A percentile compares a stretch with the other conserved stretches of the same genome.
Evolutionary conservation across 2,797 vertebrate genomes (phyloP).

Genomic region (Eulemur coronatus): DNA sequence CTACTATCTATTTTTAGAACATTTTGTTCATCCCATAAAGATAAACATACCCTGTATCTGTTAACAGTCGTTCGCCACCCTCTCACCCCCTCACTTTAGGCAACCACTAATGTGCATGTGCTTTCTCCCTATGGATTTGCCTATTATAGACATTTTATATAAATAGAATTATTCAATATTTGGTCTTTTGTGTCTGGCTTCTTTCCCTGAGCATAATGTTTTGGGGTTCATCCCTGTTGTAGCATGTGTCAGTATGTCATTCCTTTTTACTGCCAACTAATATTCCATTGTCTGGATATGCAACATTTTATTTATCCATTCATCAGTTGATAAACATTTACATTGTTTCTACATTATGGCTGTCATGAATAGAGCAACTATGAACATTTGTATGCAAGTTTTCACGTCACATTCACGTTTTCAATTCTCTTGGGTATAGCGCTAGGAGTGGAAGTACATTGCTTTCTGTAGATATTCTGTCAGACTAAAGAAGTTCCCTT

Average conservation of each 20-base stretch:
- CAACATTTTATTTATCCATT: neutral
- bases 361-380: neutral
- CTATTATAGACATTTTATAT: neutral
- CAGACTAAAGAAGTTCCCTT: neutral
- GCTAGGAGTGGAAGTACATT: neutral
- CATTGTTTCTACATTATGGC: neutral
- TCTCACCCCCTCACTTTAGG: neutral
- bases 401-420: neutral
- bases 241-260: neutral
- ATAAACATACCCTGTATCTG: neutral
- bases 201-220: neutral
- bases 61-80: neutral
- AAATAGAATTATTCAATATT: neutral
- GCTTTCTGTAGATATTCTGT: neutral
- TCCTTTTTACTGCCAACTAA: neutral
- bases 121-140: neutral
- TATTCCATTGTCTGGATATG: neutral
- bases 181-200: neutral
- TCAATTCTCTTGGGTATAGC: neutral
- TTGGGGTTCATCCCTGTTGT: neutral
- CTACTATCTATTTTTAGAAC: neutral
- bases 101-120: neutral
- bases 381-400: neutral
- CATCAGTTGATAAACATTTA: neutral
- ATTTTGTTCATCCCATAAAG: neutral